phyloP scores from a whole-genome alignment of 2,113 vertebrate genomes.

The Baryphthengus martii region DNA sequence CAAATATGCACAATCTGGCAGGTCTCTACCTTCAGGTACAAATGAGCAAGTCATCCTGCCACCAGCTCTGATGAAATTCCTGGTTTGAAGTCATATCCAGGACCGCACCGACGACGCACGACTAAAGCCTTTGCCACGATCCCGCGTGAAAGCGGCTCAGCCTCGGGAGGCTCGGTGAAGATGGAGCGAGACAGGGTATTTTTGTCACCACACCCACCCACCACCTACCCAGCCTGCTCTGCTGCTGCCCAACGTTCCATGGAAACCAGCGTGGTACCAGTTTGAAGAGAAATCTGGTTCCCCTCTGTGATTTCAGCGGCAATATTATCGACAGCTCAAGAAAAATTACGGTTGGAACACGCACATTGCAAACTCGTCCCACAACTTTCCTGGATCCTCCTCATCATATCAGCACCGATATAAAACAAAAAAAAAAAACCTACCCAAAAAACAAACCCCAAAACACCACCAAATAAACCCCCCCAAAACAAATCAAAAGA shows the following conservation, averaged over 20 bases:
- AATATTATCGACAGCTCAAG: background rate
- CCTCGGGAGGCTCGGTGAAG: background rate
- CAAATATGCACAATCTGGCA: background rate
- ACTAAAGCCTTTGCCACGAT: background rate
- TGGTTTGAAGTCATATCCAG: background rate
- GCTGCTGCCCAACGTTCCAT: background rate
- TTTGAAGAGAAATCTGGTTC: background rate
- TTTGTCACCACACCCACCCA: background rate
- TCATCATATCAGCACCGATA: background rate
- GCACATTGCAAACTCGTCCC: background rate
- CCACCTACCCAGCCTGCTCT: background rate
- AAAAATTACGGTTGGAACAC: background rate
- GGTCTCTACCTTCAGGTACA: background rate
- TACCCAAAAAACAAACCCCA: no score
- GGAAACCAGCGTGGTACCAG: background rate
- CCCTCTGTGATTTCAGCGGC: background rate
- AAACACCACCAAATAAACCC: no score
- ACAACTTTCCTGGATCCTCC: background rate
- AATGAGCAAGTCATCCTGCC: background rate
- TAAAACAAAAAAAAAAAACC: background rate
- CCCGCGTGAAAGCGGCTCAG: background rate
- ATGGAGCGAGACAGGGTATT: background rate
- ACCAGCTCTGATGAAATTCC: background rate
- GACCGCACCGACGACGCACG: background rate
- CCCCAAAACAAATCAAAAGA: no score